These are phyloP conservation scores for Trissonchulus sp. DNA, from an alignment of 2,888 invertebrate genomes.

Conservation along the genomic window DNA sequence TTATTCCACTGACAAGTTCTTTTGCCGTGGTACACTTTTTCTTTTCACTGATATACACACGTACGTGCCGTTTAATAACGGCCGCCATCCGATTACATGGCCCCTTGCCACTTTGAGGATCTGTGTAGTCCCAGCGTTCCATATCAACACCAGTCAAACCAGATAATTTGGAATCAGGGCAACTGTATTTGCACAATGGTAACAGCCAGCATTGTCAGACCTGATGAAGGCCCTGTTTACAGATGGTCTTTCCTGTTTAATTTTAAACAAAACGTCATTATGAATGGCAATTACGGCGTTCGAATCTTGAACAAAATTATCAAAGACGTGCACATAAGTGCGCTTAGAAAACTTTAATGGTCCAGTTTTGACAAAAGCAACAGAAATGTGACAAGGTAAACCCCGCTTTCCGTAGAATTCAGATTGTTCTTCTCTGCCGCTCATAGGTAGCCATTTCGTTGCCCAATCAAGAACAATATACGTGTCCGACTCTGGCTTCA, in stretches of 20 bases:
- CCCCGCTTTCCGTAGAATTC: slow-evolving; percentile 15
- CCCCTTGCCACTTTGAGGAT: slow-evolving; percentile 13
- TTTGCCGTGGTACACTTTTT: slow-evolving; percentile 1
- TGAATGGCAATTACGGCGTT: background rate
- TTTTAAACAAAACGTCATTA: background rate
- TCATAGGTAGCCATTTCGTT: background rate
- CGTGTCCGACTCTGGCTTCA: background rate
- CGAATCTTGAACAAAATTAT: background rate
- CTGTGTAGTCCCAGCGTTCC: slow-evolving; percentile 12
- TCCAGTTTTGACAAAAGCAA: slow-evolving; percentile 5
- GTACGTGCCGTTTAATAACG: background rate
- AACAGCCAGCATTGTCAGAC: slow-evolving; percentile 24
- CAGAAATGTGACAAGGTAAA: background rate
- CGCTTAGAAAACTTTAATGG: background rate
- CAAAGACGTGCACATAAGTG: slow-evolving; percentile 15
- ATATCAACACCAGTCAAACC: background rate
- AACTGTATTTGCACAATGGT: background rate
- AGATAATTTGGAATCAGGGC: background rate
- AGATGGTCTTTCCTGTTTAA: background rate
- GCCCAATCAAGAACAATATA: slow-evolving; percentile 7
- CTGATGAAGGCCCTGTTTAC: background rate
- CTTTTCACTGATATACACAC: background rate
- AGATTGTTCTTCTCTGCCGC: background rate
- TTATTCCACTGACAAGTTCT: background rate
- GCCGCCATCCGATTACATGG: slow-evolving; percentile 3